Base-by-base conservation (phyloP, 2,113 vertebrate species). In the Dicerorhinus sumatrensis region DNA sequence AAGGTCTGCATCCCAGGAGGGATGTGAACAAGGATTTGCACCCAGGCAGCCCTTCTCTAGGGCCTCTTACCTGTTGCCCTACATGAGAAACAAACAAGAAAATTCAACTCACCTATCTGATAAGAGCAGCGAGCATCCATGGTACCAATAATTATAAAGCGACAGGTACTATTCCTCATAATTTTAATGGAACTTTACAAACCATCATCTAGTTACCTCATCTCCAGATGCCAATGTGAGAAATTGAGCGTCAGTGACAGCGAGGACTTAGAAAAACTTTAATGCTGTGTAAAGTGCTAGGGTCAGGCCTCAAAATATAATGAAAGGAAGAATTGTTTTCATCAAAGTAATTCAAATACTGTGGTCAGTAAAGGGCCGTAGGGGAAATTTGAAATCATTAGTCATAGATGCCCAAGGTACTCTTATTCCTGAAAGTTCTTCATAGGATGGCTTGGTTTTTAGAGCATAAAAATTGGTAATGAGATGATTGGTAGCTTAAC, bases 401-500 rank as follows among this genome's bases (percentile, higher is more conserved):
- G 65, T 94, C n/a, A 69, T 60, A 82, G 36, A 83, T 73, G 21
- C n/a, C 63, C 77, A 86, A 8, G 5, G 1, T 93, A 65, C 6
- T 91, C 33, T 79, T 76, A 82, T 89, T 95, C 62, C 67, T 91
- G 48, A 79, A 94, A 82, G 29, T 94, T 96, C 65, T 96, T 85
- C 93, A 77, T 89, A 96, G 48, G 29, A n/a, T 56, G 33, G 10
- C 36, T 81, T 95, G 82, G 0, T 76, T 94, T 96, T 96, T 93
- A 92, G 89, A 97, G 91, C 67, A 95, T 93, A 97, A 97, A 92
- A 96, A 96, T 96, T 60, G 79, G 51, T 95, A 95, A 96, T 92
- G 36, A 92, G 33, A 93, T 96, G 91, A 97, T 69, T 89, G 95
- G 97, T 91, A 92, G 85, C 72, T 94, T 29, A 89, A 93, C 63